phyloP scores from a whole-genome alignment of 1,140 invertebrate species.

The Lordiphosa mommai region DNA sequence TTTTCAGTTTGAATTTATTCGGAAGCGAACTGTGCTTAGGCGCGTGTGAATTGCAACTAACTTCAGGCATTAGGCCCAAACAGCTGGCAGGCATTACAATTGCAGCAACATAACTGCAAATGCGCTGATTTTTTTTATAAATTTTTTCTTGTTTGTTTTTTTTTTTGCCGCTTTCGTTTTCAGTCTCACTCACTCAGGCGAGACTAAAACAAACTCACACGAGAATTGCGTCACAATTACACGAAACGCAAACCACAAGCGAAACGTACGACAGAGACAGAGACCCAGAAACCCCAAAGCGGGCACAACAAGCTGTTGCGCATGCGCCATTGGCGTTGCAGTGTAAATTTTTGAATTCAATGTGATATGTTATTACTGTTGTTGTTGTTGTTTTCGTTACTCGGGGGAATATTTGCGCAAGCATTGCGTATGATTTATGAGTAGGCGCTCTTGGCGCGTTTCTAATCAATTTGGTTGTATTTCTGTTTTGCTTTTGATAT shows the following conservation, averaged over 20 bases:
- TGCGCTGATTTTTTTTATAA: slow-evolving; percentile 6
- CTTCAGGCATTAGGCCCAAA: neutral
- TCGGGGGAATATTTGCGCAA: slow-evolving; percentile 23
- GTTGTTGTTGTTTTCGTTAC: slow-evolving; percentile 23
- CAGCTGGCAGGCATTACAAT: slow-evolving; percentile 13
- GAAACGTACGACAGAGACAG: slow-evolving; percentile 42
- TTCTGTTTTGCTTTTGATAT: slow-evolving; percentile 14
- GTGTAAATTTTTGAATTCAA: slow-evolving; percentile 2
- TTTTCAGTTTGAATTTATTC: slow-evolving; percentile 4
- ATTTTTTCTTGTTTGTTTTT: slow-evolving; percentile 22
- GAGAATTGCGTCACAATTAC: slow-evolving; percentile 70
- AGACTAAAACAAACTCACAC: slow-evolving; percentile 59
- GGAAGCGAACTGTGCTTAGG: slow-evolving; percentile 48
- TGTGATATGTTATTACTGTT: neutral
- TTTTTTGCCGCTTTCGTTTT: slow-evolving; percentile 58
- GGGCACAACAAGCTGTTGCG: slow-evolving; percentile 47
- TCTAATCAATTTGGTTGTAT: slow-evolving; percentile 39
- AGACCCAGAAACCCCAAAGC: slow-evolving; percentile 74
- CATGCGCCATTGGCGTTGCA: slow-evolving; percentile 49
- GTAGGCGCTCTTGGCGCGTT: slow-evolving; percentile 22
- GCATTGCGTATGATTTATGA: slow-evolving; percentile 36
- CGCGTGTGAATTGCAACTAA: slow-evolving; percentile 58
- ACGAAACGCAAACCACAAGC: slow-evolving; percentile 61
- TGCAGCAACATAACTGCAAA: slow-evolving; percentile 13
- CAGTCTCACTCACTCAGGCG: slow-evolving; percentile 47